These are phyloP conservation scores for Agonopterix alstromeriana DNA, from an alignment of 2,888 invertebrate species.

Conservation along the genomic window DNA sequence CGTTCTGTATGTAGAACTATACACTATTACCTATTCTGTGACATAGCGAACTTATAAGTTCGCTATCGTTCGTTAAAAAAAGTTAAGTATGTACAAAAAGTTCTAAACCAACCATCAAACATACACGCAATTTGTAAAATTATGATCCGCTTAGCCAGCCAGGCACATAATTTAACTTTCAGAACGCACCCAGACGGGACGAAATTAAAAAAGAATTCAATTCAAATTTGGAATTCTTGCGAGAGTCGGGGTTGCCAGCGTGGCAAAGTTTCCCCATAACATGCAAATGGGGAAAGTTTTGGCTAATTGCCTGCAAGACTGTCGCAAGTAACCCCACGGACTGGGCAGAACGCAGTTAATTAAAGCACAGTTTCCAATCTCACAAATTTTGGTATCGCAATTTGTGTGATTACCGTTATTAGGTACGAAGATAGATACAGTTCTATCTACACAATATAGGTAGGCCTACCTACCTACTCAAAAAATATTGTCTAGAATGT, in stretches of 20 bases:
- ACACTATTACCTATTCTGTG: no score
- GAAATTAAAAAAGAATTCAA: slow-evolving; percentile 54
- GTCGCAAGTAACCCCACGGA: slow-evolving; percentile 28
- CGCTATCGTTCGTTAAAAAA: no score
- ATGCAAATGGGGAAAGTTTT: slow-evolving; percentile 67
- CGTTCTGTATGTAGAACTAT: no score
- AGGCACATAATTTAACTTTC: slow-evolving; percentile 4
- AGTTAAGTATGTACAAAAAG: no score
- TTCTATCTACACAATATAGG: no score
- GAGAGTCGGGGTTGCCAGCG: slow-evolving; percentile 25
- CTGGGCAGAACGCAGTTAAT: slow-evolving; percentile 30
- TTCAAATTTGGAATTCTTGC: slow-evolving; percentile 39
- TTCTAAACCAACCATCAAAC: neutral
- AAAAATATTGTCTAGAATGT: no score
- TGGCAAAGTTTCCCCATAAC: slow-evolving; percentile 60
- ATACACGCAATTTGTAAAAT: neutral
- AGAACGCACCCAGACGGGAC: slow-evolving; percentile 13
- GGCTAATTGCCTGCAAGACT: slow-evolving; percentile 50
- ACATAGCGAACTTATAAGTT: no score
- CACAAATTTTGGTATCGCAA: neutral
- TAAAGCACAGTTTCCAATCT: slow-evolving; percentile 36
- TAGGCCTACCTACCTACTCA: no score
- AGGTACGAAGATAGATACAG: no score
- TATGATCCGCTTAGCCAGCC: neutral
- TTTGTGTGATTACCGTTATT: no score